phyloP scores from a whole-genome alignment of 2,888 invertebrate genomes.

The Teleiodes luculella region DNA sequence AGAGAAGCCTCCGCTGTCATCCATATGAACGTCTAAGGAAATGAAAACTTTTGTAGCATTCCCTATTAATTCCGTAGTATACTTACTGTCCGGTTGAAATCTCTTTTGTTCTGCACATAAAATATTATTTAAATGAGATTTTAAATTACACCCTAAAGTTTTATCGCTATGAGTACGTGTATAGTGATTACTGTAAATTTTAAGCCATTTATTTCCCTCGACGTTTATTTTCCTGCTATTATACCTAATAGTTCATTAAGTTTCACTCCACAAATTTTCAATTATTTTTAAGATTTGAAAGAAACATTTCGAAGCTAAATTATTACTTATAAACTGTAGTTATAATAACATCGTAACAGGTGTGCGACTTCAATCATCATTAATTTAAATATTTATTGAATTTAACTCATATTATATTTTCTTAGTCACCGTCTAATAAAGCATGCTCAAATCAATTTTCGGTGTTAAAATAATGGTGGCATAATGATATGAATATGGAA shows the following conservation, averaged over 20 bases:
- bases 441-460: constrained; percentile 37
- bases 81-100: background rate
- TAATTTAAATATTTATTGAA: background rate
- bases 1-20: constrained; percentile 39
- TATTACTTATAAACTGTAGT: too few relatives aligned
- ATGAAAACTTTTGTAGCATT: constrained; percentile 30
- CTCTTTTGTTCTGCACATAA: constrained; percentile 6
- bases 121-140: background rate
- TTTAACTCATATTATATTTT: constrained; percentile 1
- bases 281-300: background rate
- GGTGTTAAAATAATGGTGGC: constrained; percentile 22
- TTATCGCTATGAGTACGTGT: background rate
- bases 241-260: too few relatives aligned
- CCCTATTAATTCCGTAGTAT: constrained; percentile 3
- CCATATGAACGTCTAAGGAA: constrained; percentile 38
- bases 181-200: too few relatives aligned
- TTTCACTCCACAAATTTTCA: too few relatives aligned
- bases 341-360: background rate
- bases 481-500: constrained; percentile 50
- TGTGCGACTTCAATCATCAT: background rate
- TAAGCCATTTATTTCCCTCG: background rate
- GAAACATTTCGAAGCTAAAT: too few relatives aligned
- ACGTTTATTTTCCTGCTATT: background rate
- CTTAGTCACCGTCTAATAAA: constrained; percentile 15
- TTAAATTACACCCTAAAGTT: background rate